Base-by-base conservation (phyloP, 2,113 vertebrate genomes). In the Arothron firmamentum region DNA sequence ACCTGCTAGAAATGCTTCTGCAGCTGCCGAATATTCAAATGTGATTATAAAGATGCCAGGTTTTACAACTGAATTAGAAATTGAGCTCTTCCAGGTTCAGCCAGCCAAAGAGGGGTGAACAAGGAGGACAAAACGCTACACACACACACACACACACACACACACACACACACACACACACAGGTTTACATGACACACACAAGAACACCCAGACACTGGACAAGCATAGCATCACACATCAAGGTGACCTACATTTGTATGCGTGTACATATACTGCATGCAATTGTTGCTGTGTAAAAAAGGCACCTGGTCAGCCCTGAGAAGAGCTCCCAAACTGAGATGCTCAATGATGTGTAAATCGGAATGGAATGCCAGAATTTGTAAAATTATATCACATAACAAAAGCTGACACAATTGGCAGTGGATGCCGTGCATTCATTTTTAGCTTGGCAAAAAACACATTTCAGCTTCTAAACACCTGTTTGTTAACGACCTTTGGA, bases 171-270 rank as follows among this genome's bases (percentile, higher is more conserved):
- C 59, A 80, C 50, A 46, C 58, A 68, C 72, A 62, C 76, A 57
- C 25, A 28, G 63, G 61, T 74, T 61, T 23, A 64, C 31, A 74
- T 38, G 51, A 56, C 52, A 73, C 70, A 38, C 5, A 56, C 43
- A 72, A 21, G 47, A 52, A 57, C 42, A 77, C 6, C 25, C 1
- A 66, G 20, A 53, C 12, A 72, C 59, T 43, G 62, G 71, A 63
- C 74, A 75, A 78, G 76, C 72, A 62, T 74, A 81, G 60, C 63
- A 1, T 67, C 67, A 60, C 73, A 76, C 65, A 73, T 52, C 70
- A 88, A 77, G 70, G 82, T 87, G 83, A 87, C 82, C 82, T 84
- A 82, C 63, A 11, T 79, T 84, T 65, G 58, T 63, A 56, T 66
- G 59, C 28, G 28, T 48, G 15, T 62, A 60, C 4, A 56, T 23